Conservation (phyloP, 2,797 vertebrate genomes). For the Melanotaenia boesemani region DNA sequence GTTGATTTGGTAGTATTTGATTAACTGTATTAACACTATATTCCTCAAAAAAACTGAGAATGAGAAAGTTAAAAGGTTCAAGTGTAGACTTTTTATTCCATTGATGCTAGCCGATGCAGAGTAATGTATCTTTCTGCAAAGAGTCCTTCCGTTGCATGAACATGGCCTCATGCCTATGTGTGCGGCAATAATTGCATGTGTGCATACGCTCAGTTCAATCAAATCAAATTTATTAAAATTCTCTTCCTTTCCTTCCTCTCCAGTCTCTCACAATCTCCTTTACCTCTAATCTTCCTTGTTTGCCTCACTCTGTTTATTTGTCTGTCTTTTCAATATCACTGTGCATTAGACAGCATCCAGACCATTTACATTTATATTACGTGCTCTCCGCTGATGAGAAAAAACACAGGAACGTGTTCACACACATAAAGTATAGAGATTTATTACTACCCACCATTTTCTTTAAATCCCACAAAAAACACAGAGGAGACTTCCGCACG, state of each 20-base stretch:
- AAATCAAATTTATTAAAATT: not conserved
- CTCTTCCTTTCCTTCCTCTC: not conserved
- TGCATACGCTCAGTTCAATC: not conserved
- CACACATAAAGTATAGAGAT: not conserved
- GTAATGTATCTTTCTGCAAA: not conserved
- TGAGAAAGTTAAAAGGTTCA: not conserved
- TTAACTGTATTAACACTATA: not conserved
- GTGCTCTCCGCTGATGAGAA: constrained; percentile 8
- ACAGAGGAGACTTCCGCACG: not conserved
- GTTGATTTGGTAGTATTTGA: not conserved
- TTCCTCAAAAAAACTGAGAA: not conserved
- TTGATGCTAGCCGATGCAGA: not conserved
- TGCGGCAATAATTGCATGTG: not conserved
- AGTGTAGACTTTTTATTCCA: not conserved
- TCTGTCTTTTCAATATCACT: constrained; percentile 11
- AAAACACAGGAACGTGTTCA: not conserved
- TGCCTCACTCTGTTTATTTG: constrained; percentile 25
- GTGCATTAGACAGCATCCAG: constrained; percentile 6
- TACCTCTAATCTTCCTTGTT: constrained; percentile 3
- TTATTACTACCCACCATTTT: not conserved
- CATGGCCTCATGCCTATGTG: not conserved
- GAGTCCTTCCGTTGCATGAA: not conserved
- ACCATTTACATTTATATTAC: constrained; percentile 37
- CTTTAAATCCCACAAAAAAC: constrained; percentile 15
- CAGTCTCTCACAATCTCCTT: not conserved